These are phyloP conservation scores for Ceratotherium simum DNA, from an alignment of 2,113 vertebrate species.

Conservation along the genomic window DNA sequence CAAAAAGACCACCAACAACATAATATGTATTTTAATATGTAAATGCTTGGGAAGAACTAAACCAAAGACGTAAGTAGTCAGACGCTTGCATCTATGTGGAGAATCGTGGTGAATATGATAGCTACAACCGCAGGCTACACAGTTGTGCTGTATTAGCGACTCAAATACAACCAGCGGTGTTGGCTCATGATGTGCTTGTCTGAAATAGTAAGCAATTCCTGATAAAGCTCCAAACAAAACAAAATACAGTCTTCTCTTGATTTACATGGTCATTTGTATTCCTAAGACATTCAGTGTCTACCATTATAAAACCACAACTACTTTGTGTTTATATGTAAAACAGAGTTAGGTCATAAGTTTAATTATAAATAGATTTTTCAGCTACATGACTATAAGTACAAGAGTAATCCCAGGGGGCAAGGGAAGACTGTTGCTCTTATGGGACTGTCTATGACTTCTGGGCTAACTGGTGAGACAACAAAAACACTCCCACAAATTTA, in stretches of 20 bases:
- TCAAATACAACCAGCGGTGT: not conserved
- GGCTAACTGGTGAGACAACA: not conserved
- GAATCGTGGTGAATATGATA: not conserved
- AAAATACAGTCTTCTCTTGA: conserved; percentile 18
- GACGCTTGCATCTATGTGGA: not conserved
- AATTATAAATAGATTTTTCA: conserved; percentile 41
- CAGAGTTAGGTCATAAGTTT: not conserved
- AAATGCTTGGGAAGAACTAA: not conserved
- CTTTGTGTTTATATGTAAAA: not conserved
- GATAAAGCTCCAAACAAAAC: conserved; percentile 4
- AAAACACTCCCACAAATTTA: not conserved
- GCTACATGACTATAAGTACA: not conserved
- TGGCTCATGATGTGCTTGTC: not conserved
- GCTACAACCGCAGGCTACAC: not conserved
- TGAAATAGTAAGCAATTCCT: not conserved
- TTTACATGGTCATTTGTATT: not conserved
- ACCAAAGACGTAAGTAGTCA: not conserved
- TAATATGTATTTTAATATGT: not conserved
- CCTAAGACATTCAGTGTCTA: conserved; percentile 40
- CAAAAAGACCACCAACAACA: not conserved
- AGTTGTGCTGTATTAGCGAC: not conserved
- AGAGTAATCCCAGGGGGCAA: not conserved
- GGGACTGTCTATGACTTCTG: not conserved
- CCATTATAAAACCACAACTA: conserved; percentile 40
- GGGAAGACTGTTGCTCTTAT: not conserved